Evolutionary conservation across 1,140 invertebrate genomes (phyloP).

Genomic region (Pomacea maculata): DNA sequence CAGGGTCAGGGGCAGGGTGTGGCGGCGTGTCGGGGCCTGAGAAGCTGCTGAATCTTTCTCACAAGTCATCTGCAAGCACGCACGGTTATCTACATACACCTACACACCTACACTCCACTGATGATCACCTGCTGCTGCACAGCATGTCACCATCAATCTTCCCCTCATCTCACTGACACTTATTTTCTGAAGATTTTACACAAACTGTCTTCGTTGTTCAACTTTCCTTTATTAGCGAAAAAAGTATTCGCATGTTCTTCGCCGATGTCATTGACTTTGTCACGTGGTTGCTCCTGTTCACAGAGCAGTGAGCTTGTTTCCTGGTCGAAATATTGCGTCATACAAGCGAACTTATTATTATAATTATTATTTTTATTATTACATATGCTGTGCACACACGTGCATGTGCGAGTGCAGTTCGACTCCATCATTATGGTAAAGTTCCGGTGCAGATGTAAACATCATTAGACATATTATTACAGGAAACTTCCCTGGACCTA

Average conservation of each 20-base stretch:
- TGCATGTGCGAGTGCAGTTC: too few species aligned
- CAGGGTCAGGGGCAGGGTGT: too few species aligned
- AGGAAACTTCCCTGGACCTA: too few species aligned
- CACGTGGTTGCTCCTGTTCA: neutral
- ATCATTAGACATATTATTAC: too few species aligned
- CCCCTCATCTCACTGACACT: neutral
- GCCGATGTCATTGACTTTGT: neutral
- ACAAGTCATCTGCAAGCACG: too few species aligned
- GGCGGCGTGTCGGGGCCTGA: too few species aligned
- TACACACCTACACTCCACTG: neutral
- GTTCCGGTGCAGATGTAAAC: too few species aligned
- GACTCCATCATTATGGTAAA: too few species aligned
- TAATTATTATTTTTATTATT: neutral
- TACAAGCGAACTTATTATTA: neutral
- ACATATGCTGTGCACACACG: neutral
- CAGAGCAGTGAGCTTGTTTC: too few species aligned
- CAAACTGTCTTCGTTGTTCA: neutral
- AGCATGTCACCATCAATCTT: neutral
- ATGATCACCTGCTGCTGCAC: neutral
- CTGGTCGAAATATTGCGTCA: neutral
- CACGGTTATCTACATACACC: neutral
- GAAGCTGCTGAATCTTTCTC: too few species aligned
- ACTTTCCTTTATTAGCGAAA: neutral
- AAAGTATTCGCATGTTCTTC: neutral
- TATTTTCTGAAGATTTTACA: neutral